Conservation (phyloP, 2,797 vertebrate species). For the Telmatherina bonti region DNA sequence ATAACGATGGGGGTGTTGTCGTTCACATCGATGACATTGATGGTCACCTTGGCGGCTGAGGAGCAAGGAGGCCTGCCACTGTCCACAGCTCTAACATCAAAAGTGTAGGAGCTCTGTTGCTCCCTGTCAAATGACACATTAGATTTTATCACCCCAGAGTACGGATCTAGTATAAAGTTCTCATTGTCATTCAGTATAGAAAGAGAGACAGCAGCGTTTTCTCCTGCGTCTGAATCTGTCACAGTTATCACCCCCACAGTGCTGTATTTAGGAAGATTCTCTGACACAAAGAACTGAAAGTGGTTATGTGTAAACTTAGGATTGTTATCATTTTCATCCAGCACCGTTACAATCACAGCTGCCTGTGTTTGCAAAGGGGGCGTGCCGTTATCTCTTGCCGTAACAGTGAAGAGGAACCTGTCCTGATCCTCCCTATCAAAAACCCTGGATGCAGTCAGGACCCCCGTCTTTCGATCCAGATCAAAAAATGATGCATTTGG, state of each 20-base stretch:
- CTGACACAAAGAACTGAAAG: constrained; percentile 99
- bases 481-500: constrained; percentile 99
- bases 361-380: constrained; percentile 97
- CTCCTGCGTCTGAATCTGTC: constrained; percentile 95
- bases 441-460: constrained; percentile 96
- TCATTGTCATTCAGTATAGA: constrained; percentile 97
- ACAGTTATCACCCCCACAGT: constrained; percentile 99
- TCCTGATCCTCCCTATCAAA: constrained; percentile 99
- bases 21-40: constrained; percentile 98
- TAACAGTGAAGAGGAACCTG: constrained; percentile 97
- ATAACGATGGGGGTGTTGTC: constrained; percentile 98
- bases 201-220: constrained; percentile 96
- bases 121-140: constrained; percentile 98
- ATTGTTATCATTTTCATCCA: constrained; percentile 99
- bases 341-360: constrained; percentile 95
- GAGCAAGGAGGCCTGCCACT: constrained; percentile 93
- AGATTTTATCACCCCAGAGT: constrained; percentile 97
- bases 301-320: constrained; percentile 99
- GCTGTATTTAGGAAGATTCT: constrained; percentile 98
- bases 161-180: constrained; percentile 97
- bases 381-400: constrained; percentile 97
- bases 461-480: constrained; percentile 96
- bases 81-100: constrained; percentile 96
- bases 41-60: constrained; percentile 98
- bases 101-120: constrained; percentile 98